phyloP scores from a whole-genome alignment of 2,888 invertebrate species.

The Lysandra coridon region DNA sequence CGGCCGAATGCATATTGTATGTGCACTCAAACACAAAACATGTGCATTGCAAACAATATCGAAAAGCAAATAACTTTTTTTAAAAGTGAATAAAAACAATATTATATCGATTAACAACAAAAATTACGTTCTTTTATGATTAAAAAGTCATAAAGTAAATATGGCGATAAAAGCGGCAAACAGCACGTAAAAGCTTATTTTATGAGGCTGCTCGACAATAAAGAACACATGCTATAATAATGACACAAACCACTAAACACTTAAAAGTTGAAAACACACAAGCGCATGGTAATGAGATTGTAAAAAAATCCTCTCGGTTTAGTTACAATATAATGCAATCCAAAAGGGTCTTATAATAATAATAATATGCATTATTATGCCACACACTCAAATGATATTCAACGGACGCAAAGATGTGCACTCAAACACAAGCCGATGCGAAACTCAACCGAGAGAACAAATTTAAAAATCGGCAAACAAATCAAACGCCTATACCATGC shows the following conservation, averaged over 20 bases:
- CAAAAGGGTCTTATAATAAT: not conserved
- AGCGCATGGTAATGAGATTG: not conserved
- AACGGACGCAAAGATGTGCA: not conserved
- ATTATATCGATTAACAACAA: not conserved
- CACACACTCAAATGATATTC: not conserved
- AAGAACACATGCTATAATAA: constrained; percentile 6
- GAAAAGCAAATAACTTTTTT: not conserved
- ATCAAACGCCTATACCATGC: not conserved
- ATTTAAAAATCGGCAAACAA: not conserved
- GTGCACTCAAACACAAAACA: not conserved
- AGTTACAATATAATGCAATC: not conserved
- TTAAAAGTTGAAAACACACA: constrained; percentile 23
- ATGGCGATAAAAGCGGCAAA: constrained; percentile 7
- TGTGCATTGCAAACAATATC: not conserved
- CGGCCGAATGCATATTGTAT: not conserved
- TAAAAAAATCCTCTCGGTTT: not conserved
- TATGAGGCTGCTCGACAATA: constrained; percentile 6
- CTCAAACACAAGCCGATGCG: no score
- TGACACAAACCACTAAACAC: constrained; percentile 15
- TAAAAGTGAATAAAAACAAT: not conserved
- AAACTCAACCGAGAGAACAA: not conserved
- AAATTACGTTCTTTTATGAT: constrained; percentile 36
- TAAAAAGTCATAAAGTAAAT: not conserved
- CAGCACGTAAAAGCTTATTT: constrained; percentile 12
- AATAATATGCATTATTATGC: not conserved